phyloP scores from a whole-genome alignment of 2,888 invertebrate species.

The Caenorhabditis plicata region DNA sequence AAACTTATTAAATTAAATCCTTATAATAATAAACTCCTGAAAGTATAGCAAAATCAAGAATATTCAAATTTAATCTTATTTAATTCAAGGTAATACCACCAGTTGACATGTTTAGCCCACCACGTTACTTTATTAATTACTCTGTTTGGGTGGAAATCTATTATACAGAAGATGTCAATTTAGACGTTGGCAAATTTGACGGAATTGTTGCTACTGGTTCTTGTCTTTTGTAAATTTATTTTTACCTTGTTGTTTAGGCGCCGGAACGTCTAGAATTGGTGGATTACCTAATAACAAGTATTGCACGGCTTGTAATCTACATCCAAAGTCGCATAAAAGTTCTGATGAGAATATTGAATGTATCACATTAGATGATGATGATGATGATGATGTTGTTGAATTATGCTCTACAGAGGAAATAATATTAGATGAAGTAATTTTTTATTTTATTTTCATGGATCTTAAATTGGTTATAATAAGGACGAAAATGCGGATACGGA shows the following conservation, averaged over 20 bases:
- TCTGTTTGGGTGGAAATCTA: constrained; percentile 61
- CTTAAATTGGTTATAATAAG: no score
- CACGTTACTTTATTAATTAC: constrained; percentile 44
- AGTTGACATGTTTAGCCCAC: constrained; percentile 2
- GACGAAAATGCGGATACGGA: constrained; percentile 3
- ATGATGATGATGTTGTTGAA: background rate
- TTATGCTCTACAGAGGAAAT: background rate
- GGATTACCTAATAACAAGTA: constrained; percentile 62
- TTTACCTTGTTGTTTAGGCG: no score
- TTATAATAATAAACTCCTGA: constrained; percentile 53
- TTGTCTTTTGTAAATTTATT: no score
- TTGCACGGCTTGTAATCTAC: constrained; percentile 60
- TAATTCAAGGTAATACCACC: constrained; percentile 16
- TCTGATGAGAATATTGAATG: no score
- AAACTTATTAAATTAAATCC: constrained; percentile 44
- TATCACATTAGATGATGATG: no score
- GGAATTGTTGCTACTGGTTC: constrained; percentile 42
- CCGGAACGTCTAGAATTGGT: constrained; percentile 53
- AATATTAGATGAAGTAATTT: background rate
- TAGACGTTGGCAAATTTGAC: constrained; percentile 46
- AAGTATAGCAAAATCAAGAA: constrained; percentile 5
- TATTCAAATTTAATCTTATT: no score
- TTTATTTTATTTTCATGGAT: background rate
- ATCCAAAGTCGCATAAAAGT: no score
- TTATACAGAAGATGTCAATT: constrained; percentile 59